Evolutionary conservation across 2,888 invertebrate species (phyloP).

Genomic region (Melieria picta): DNA sequence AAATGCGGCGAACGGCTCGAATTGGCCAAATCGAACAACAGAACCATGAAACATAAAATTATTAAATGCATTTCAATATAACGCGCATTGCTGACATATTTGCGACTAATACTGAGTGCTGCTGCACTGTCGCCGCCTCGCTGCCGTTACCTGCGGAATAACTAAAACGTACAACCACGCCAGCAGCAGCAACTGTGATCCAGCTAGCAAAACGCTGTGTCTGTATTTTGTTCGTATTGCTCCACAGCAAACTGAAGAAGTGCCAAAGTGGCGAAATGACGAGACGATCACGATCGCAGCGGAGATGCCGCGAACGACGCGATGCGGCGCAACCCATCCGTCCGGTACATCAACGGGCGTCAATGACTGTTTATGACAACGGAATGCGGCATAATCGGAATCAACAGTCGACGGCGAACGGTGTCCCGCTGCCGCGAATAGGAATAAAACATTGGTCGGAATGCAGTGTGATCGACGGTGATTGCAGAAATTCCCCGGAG

Average conservation of each 20-base stretch:
- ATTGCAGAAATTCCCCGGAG: constrained; percentile 15
- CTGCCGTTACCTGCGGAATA: neutral
- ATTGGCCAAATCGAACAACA: constrained; percentile 20
- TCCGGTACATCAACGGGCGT: constrained; percentile 24
- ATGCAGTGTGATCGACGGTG: constrained; percentile 26
- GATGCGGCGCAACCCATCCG: too few species aligned
- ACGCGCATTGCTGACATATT: constrained; percentile 60
- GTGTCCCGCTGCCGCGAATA: neutral
- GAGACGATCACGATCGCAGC: neutral
- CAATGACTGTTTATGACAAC: constrained; percentile 57
- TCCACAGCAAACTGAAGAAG: neutral
- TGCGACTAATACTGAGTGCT: constrained; percentile 40
- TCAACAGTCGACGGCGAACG: constrained; percentile 15
- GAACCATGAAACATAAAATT: constrained; percentile 51
- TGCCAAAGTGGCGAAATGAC: neutral
- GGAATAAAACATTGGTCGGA: constrained; percentile 16
- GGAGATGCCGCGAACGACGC: too few species aligned
- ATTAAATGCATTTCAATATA: constrained; percentile 66
- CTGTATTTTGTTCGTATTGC: too few species aligned
- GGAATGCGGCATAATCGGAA: constrained; percentile 55
- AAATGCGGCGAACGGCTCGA: constrained; percentile 35
- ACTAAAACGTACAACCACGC: neutral
- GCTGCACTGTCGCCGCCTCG: neutral
- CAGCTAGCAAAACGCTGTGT: neutral
- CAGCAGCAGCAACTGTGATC: constrained; percentile 15